phyloP scores from a whole-genome alignment of 2,113 vertebrate genomes.

The Bungarus multicinctus region DNA sequence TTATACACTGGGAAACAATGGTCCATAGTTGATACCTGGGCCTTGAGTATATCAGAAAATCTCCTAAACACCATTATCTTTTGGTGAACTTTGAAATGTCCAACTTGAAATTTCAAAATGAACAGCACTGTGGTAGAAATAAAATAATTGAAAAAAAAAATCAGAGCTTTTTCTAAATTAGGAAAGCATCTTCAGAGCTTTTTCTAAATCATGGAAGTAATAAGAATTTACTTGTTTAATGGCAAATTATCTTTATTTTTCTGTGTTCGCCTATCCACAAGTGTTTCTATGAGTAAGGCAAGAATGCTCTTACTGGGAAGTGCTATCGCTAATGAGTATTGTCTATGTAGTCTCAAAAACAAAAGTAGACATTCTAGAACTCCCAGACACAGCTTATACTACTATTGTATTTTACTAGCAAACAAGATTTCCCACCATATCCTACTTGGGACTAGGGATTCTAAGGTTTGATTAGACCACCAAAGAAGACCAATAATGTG shows the following conservation, averaged over 20 bases:
- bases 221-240: neutral
- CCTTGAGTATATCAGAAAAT: neutral
- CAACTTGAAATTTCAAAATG: neutral
- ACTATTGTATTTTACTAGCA: neutral
- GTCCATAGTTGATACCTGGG: slow-evolving; percentile 37
- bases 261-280: neutral
- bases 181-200: neutral
- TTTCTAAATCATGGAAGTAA: neutral
- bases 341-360: neutral
- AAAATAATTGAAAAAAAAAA: neutral
- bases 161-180: neutral
- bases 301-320: neutral
- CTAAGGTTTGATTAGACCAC: neutral
- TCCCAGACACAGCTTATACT: neutral
- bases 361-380: neutral
- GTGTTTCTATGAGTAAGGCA: neutral
- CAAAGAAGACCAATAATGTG: neutral
- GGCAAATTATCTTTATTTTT: neutral
- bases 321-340: neutral
- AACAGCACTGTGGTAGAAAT: neutral
- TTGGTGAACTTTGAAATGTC: slow-evolving; percentile 17
- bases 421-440: neutral
- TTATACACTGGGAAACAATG: slow-evolving; percentile 37
- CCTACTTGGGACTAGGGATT: neutral
- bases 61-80: neutral